Conservation (phyloP, 30 jellyfish, hydroid and myxozoan genomes). For the Turritopsis rubra region DNA sequence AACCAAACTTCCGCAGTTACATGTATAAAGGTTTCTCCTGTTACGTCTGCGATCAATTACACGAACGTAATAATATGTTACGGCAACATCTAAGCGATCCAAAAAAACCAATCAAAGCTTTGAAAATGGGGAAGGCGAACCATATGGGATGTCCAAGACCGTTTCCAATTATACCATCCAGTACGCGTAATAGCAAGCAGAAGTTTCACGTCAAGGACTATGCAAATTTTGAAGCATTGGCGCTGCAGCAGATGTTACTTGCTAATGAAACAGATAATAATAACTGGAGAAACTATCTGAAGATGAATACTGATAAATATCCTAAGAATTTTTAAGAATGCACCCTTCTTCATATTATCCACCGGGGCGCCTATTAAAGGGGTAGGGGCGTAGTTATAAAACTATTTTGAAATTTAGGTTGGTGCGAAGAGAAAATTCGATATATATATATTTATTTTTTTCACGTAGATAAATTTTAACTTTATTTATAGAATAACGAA, state of each 20-base stretch:
- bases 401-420: no score
- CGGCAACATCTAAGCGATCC: slow-evolving; percentile 34
- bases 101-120: neutral
- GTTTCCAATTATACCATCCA: slow-evolving; percentile 5
- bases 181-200: slow-evolving; percentile 14
- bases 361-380: no score
- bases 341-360: no score
- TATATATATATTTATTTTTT: no score
- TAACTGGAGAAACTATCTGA: slow-evolving; percentile 41
- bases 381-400: no score
- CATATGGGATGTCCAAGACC: slow-evolving; percentile 60
- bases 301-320: slow-evolving; percentile 48
- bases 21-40: slow-evolving; percentile 73
- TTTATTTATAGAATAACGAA: no score
- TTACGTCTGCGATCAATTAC: slow-evolving; percentile 49
- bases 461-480: no score
- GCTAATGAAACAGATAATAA: slow-evolving; percentile 57
- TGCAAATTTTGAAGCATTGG: slow-evolving; percentile 70
- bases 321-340: slow-evolving; percentile 13
- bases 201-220: slow-evolving; percentile 14
- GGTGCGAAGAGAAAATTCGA: no score
- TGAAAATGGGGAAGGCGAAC: neutral
- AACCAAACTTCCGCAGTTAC: slow-evolving; percentile 54
- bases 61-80: slow-evolving; percentile 16
- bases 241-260: slow-evolving; percentile 42